Evolutionary conservation across 2,113 vertebrate species (phyloP).

Genomic region (Indri indri): DNA sequence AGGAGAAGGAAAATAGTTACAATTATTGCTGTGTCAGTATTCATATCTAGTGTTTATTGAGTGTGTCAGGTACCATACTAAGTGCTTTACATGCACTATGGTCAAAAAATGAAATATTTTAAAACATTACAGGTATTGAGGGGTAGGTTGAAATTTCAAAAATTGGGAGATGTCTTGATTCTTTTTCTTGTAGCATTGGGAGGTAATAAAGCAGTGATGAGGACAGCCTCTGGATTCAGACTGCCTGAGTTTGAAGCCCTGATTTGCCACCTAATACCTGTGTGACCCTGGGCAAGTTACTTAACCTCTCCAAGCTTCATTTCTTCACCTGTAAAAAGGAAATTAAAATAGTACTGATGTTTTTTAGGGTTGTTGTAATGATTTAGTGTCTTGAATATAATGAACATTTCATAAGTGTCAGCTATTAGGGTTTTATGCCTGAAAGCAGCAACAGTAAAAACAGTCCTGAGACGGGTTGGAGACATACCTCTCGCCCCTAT

Average conservation of each 20-base stretch:
- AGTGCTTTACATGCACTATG: neutral
- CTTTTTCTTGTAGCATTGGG: neutral
- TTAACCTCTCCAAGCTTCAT: constrained; percentile 1
- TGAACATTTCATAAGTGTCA: neutral
- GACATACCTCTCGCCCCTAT: neutral
- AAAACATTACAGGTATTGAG: neutral
- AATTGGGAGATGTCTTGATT: neutral
- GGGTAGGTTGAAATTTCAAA: neutral
- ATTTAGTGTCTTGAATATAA: neutral
- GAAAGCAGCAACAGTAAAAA: neutral
- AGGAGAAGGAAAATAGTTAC: neutral
- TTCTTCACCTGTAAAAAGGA: constrained; percentile 16
- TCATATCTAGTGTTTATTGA: neutral
- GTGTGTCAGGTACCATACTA: neutral
- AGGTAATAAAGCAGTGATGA: neutral
- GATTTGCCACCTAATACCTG: neutral
- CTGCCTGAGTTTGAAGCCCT: neutral
- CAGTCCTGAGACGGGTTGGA: neutral
- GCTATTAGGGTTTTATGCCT: neutral
- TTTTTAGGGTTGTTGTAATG: constrained; percentile 10
- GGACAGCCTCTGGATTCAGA: neutral
- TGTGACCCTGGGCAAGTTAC: neutral
- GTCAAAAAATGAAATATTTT: neutral
- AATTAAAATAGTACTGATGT: neutral
- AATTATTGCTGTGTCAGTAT: constrained; percentile 8